These are phyloP conservation scores for Holocentrus rufus DNA, from an alignment of 2,797 vertebrate genomes.

Conservation along the genomic window DNA sequence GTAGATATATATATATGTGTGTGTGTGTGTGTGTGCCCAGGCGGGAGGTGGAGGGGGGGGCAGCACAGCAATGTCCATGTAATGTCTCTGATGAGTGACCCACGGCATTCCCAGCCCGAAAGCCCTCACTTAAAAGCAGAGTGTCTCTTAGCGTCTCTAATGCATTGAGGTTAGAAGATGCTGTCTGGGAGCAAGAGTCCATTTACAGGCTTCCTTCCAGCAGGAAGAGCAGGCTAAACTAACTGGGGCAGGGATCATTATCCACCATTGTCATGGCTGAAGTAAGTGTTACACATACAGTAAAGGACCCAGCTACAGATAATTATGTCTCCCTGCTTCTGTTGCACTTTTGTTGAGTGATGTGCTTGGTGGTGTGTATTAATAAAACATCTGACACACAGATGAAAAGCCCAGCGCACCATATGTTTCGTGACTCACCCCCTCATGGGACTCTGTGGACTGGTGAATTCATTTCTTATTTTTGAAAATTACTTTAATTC, in stretches of 20 bases:
- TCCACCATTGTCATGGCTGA: constrained; percentile 59
- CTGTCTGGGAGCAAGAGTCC: constrained; percentile 63
- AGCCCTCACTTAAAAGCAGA: constrained; percentile 72
- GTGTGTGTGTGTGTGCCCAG: constrained; percentile 9
- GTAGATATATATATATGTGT: constrained; percentile 24
- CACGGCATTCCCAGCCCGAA: constrained; percentile 52
- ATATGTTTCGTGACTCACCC: constrained; percentile 53
- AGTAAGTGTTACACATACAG: constrained; percentile 47
- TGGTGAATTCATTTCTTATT: constrained; percentile 25
- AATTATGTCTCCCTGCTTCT: constrained; percentile 64
- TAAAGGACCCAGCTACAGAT: constrained; percentile 49
- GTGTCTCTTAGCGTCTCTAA: constrained; percentile 72
- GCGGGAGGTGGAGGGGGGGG: constrained; percentile 54
- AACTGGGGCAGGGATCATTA: constrained; percentile 69
- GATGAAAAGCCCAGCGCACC: constrained; percentile 52
- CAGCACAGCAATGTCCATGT: constrained; percentile 56
- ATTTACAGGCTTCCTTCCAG: constrained; percentile 67
- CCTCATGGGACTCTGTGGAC: constrained; percentile 29
- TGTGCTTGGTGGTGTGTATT: constrained; percentile 56
- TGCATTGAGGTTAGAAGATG: constrained; percentile 72
- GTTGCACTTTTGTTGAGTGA: constrained; percentile 61
- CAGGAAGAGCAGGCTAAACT: constrained; percentile 61
- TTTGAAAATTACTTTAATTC: constrained; percentile 48
- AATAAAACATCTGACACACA: constrained; percentile 66
- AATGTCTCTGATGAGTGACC: constrained; percentile 72